A percentile compares a stretch with the other conserved stretches of the same genome.
Conservation (phyloP, 2,797 vertebrate species). For the Chromobotia macracanthus region DNA sequence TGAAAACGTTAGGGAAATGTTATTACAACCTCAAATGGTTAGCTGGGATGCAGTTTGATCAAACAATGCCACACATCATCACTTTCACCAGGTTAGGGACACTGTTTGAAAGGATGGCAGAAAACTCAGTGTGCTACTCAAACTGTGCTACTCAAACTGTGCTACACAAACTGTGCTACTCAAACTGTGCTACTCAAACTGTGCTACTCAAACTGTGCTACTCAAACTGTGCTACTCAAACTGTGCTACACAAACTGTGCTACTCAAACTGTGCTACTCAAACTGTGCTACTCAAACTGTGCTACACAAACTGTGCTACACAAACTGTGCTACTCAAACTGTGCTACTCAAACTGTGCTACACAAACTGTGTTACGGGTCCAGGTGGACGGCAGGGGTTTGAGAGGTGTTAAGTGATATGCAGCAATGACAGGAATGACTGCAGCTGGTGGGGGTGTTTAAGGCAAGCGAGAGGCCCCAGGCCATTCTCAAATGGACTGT, state of each 20-base stretch:
- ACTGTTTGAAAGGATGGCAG: background rate
- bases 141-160: background rate
- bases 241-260: no score
- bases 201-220: no score
- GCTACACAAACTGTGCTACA: no score
- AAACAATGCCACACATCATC: background rate
- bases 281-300: no score
- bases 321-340: no score
- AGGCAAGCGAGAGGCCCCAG: conserved; percentile 38
- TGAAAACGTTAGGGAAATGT: no score
- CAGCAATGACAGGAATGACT: conserved; percentile 53
- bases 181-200: no score
- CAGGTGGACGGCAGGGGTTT: conserved; percentile 50
- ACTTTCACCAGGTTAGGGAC: background rate
- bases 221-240: no score
- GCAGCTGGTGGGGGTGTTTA: conserved; percentile 54
- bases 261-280: no score
- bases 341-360: no score
- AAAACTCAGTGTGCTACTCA: background rate
- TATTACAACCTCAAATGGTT: background rate
- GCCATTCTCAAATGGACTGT: conserved; percentile 54
- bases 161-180: no score
- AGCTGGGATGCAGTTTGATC: no score
- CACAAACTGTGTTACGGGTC: background rate
- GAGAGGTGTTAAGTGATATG: conserved; percentile 54